Conservation (phyloP, 2,797 vertebrate species). For the Chaetophractus vellerosus region DNA sequence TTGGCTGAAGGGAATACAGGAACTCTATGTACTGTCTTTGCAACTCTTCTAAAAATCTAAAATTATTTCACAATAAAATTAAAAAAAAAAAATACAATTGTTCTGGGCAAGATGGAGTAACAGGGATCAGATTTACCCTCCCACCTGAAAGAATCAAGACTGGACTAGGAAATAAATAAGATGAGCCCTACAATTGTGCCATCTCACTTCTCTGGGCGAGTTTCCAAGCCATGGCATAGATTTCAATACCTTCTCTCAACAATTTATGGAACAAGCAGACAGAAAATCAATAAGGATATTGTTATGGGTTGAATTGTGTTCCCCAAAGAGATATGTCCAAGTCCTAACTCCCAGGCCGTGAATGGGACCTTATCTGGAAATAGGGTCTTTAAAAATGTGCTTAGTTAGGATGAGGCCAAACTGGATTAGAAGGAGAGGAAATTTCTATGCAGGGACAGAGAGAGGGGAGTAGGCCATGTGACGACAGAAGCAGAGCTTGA, state of each 20-base stretch:
- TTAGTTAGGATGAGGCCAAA: too few relatives aligned
- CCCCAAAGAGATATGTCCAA: too few relatives aligned
- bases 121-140: background rate
- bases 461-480: too few relatives aligned
- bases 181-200: background rate
- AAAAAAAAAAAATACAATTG: background rate
- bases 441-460: too few relatives aligned
- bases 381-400: too few relatives aligned
- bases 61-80: background rate
- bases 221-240: rapidly evolving
- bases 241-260: background rate
- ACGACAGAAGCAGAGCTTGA: too few relatives aligned
- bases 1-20: too few relatives aligned
- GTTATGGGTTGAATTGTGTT: too few relatives aligned
- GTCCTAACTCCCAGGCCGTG: too few relatives aligned
- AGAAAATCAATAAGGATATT: background rate
- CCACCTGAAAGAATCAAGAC: background rate
- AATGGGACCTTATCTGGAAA: too few relatives aligned
- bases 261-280: background rate
- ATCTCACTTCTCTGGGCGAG: background rate
- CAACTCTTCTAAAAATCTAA: background rate
- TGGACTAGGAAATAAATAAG: background rate
- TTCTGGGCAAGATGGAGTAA: background rate
- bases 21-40: background rate
- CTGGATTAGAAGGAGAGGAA: too few relatives aligned